These are phyloP conservation scores for Pyrgilauda ruficollis DNA, from an alignment of 2,113 vertebrate species.

Conservation along the genomic window DNA sequence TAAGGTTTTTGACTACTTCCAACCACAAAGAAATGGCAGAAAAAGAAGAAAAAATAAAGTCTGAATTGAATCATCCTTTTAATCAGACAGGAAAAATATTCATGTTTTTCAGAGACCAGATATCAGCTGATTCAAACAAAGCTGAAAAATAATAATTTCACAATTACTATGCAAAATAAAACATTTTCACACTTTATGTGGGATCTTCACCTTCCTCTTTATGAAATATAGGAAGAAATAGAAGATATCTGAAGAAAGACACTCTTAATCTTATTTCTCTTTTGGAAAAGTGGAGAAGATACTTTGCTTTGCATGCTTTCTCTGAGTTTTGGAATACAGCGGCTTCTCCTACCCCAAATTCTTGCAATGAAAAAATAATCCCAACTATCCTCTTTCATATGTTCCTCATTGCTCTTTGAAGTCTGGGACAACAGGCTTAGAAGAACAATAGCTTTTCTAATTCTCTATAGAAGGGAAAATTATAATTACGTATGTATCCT, in stretches of 20 bases:
- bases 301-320: neutral
- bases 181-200: neutral
- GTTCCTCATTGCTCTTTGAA: neutral
- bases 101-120: neutral
- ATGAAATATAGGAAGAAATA: neutral
- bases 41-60: neutral
- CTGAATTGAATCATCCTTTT: neutral
- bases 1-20: neutral
- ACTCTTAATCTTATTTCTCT: neutral
- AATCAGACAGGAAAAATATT: neutral
- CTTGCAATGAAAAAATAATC: neutral
- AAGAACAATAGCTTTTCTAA: neutral
- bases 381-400: neutral
- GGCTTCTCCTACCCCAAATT: neutral
- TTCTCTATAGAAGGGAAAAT: neutral
- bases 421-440: neutral
- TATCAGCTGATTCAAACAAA: neutral
- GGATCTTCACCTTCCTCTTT: neutral
- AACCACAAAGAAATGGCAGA: neutral
- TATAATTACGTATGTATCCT: neutral
- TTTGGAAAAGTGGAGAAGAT: neutral
- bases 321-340: neutral
- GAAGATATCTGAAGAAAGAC: neutral
- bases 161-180: neutral
- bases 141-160: neutral